A percentile compares a stretch with the other conserved stretches of the same genome.
Evolutionary conservation across 2,888 invertebrate genomes (phyloP).

Genomic region (Blastobasis adustella): DNA sequence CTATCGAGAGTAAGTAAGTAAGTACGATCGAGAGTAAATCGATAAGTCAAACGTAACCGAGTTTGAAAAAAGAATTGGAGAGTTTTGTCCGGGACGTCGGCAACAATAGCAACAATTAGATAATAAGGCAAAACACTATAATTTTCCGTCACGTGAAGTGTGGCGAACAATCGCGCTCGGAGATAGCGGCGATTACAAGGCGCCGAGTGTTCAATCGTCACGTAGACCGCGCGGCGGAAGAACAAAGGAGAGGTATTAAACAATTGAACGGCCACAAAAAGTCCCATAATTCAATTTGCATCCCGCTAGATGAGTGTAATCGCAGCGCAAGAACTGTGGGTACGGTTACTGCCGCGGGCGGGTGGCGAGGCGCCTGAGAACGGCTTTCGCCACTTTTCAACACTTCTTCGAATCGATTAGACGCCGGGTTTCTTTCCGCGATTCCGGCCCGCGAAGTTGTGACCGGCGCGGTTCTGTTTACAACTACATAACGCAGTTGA

Average conservation of each 20-base stretch:
- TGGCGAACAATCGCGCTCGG: slow-evolving; percentile 20
- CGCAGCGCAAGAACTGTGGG: slow-evolving; percentile 47
- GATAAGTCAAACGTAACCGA: no score
- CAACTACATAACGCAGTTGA: no score
- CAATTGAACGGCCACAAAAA: slow-evolving; percentile 68
- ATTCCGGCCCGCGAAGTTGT: slow-evolving; percentile 25
- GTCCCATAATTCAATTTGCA: slow-evolving; percentile 75
- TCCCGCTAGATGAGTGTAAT: slow-evolving; percentile 68
- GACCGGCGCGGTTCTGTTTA: slow-evolving; percentile 20
- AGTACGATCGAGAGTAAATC: no score
- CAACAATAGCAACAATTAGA: slow-evolving; percentile 68
- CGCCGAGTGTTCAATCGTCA: slow-evolving; percentile 65
- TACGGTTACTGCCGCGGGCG: slow-evolving; percentile 55
- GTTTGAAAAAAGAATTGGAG: slow-evolving; percentile 23
- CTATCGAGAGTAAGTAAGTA: no score
- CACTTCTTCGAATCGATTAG: slow-evolving; percentile 70
- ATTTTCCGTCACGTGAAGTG: slow-evolving; percentile 62
- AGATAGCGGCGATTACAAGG: slow-evolving; percentile 54
- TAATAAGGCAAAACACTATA: slow-evolving; percentile 68
- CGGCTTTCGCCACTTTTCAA: slow-evolving; percentile 69
- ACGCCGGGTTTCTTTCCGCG: slow-evolving; percentile 45
- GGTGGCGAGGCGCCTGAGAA: slow-evolving; percentile 46
- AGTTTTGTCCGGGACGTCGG: slow-evolving; percentile 39
- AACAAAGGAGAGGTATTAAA: slow-evolving; percentile 64
- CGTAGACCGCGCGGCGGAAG: slow-evolving; percentile 50